Percentiles rank a stretch among this genome's conserved stretches.
Conservation (phyloP, 1,140 invertebrate species). For the Drosophila persimilis region DNA sequence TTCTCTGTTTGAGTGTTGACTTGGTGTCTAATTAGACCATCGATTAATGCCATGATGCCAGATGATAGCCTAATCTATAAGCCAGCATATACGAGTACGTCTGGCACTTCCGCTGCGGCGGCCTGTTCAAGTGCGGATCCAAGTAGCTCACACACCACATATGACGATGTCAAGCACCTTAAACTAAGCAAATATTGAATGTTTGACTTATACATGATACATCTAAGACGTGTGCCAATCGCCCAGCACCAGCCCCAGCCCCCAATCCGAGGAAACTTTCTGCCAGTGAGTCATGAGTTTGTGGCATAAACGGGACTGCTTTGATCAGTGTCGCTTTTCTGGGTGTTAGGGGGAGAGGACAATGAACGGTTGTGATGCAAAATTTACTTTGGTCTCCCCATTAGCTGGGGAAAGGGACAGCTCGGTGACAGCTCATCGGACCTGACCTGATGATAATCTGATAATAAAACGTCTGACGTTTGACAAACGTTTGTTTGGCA, state of each 20-base stretch:
- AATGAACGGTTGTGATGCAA: conserved; percentile 39
- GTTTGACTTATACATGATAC: conserved; percentile 14
- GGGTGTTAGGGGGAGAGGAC: conserved; percentile 19
- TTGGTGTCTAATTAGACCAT: conserved; percentile 68
- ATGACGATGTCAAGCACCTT: conserved; percentile 21
- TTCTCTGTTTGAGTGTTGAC: conserved; percentile 58
- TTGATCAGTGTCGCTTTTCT: conserved; percentile 20
- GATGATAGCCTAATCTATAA: conserved; percentile 7
- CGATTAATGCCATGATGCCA: conserved; percentile 26
- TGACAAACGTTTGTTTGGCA: conserved; percentile 54
- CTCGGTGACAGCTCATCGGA: conserved; percentile 30
- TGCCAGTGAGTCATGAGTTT: conserved; percentile 30
- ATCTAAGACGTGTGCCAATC: conserved; percentile 19
- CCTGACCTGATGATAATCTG: conserved; percentile 22
- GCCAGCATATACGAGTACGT: not conserved
- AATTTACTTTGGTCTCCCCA: conserved; percentile 20
- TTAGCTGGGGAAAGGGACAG: conserved; percentile 1
- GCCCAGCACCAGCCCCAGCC: not conserved
- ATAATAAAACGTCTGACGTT: conserved; percentile 62
- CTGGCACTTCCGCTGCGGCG: conserved; percentile 35
- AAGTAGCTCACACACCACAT: conserved; percentile 5
- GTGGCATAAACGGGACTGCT: conserved; percentile 15
- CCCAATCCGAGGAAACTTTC: conserved; percentile 10
- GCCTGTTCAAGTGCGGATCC: conserved; percentile 1
- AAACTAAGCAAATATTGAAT: conserved; percentile 39